A percentile compares a stretch with the other conserved stretches of the same genome.
Conservation (phyloP, 2,888 invertebrate species). For the Drosophila picticornis region DNA sequence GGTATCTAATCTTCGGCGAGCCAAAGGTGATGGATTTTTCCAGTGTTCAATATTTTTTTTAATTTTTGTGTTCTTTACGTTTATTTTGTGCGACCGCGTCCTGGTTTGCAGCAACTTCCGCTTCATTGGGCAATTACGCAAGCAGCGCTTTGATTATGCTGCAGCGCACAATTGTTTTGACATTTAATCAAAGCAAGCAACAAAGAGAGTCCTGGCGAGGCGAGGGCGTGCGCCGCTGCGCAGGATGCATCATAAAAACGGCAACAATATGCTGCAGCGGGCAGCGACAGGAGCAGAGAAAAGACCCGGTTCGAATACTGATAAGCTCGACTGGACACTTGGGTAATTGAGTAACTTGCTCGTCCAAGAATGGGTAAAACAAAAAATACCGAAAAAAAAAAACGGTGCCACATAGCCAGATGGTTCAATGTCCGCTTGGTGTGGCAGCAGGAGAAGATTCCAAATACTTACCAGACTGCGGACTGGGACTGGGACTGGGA, state of each 20-base stretch:
- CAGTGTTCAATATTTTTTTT: background rate
- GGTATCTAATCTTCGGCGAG: background rate
- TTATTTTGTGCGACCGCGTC: slow-evolving; percentile 11
- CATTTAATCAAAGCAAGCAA: slow-evolving; percentile 74
- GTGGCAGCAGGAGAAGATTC: slow-evolving; percentile 21
- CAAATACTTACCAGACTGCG: slow-evolving; percentile 1
- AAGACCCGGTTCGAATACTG: slow-evolving; percentile 37
- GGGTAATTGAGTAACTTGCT: slow-evolving; percentile 74
- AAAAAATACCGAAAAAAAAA: background rate
- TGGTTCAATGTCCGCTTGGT: slow-evolving; percentile 69
- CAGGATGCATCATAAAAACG: slow-evolving; percentile 47
- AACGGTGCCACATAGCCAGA: slow-evolving; percentile 27
- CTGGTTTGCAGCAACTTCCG: slow-evolving; percentile 60
- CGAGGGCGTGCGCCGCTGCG: slow-evolving; percentile 9
- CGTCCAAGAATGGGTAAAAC: slow-evolving; percentile 31
- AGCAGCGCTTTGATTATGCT: slow-evolving; percentile 74
- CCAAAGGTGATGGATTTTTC: background rate
- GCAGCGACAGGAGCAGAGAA: background rate
- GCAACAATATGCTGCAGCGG: slow-evolving; percentile 28
- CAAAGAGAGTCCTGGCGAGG: slow-evolving; percentile 40
- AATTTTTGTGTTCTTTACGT: slow-evolving; percentile 19
- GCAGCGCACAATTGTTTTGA: slow-evolving; percentile 77
- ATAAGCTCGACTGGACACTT: slow-evolving; percentile 77
- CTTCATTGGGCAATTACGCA: slow-evolving; percentile 79
- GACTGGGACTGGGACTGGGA: no score